phyloP scores from a whole-genome alignment of 2,888 invertebrate species.

The Tineola bisselliella region DNA sequence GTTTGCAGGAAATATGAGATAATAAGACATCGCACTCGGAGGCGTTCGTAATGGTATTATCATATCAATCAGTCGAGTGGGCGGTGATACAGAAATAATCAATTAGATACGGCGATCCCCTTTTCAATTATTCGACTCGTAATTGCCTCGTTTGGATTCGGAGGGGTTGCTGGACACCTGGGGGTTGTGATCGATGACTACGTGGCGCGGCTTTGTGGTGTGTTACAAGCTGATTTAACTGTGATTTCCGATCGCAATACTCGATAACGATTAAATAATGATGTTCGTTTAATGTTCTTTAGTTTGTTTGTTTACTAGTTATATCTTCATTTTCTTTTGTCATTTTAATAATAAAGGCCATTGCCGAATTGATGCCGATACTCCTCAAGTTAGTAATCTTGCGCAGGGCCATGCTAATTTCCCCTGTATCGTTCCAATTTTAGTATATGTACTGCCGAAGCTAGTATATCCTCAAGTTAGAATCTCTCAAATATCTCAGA shows the following conservation, averaged over 20 bases:
- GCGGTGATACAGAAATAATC: conserved; percentile 18
- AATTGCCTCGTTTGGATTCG: conserved; percentile 12
- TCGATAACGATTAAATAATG: not conserved
- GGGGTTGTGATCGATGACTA: conserved; percentile 10
- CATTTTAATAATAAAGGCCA: no score
- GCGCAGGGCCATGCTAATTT: no score
- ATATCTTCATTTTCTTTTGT: no score
- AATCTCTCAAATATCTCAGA: no score
- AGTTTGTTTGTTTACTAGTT: no score
- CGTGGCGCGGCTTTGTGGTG: not conserved
- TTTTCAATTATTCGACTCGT: conserved; percentile 19
- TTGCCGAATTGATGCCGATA: no score
- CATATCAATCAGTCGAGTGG: conserved; percentile 15
- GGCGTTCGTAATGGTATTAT: conserved; percentile 15
- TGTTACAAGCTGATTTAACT: not conserved
- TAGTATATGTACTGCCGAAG: no score
- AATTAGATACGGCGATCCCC: conserved; percentile 18
- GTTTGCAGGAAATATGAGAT: not conserved
- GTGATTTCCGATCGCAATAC: not conserved
- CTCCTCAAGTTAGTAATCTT: no score
- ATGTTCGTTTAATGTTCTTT: not conserved
- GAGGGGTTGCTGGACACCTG: conserved; percentile 10
- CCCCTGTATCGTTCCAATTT: no score
- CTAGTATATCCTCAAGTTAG: no score
- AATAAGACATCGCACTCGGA: not conserved